phyloP scores from a whole-genome alignment of 2,888 invertebrate species.

The Acanthoscelides obtectus region DNA sequence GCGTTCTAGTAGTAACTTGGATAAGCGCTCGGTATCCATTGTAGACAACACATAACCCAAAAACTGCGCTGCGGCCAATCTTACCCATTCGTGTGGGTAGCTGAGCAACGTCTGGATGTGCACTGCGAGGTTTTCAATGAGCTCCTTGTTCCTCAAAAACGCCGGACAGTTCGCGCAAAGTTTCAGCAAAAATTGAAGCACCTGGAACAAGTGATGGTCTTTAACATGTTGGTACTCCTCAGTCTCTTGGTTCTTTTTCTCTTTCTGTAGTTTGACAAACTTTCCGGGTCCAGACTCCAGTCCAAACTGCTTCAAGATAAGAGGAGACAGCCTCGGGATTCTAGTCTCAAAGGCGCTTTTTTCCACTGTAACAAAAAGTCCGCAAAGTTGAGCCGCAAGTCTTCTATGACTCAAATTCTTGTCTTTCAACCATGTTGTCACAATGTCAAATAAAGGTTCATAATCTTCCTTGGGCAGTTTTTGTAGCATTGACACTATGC shows the following conservation, averaged over 20 bases:
- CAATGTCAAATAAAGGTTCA: conserved; percentile 67
- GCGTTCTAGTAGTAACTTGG: conserved; percentile 45
- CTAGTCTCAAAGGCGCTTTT: conserved; percentile 64
- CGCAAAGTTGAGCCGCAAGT: conserved; percentile 73
- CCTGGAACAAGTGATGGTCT: conserved; percentile 73
- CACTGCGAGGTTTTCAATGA: conserved; percentile 58
- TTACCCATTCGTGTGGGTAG: conserved; percentile 85
- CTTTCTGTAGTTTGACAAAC: conserved; percentile 53
- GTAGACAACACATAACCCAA: conserved; percentile 66
- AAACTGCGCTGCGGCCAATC: conserved; percentile 71
- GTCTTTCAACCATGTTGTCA: conserved; percentile 65
- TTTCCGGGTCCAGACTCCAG: conserved; percentile 49
- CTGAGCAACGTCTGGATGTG: conserved; percentile 67
- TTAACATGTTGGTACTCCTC: conserved; percentile 59
- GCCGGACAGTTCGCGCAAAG: conserved; percentile 60
- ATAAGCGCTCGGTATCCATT: conserved; percentile 59
- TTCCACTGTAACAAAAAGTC: conserved; percentile 76
- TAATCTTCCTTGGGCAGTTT: conserved; percentile 55
- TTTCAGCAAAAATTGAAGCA: conserved; percentile 65
- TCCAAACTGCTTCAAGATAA: conserved; percentile 46
- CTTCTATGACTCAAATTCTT: conserved; percentile 64
- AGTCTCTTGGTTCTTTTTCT: conserved; percentile 27
- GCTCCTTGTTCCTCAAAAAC: conserved; percentile 52
- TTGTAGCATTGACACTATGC: conserved; percentile 65
- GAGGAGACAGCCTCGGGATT: conserved; percentile 57